phyloP scores from a whole-genome alignment of 2,888 invertebrate species.

The Ctenicera cuprea region DNA sequence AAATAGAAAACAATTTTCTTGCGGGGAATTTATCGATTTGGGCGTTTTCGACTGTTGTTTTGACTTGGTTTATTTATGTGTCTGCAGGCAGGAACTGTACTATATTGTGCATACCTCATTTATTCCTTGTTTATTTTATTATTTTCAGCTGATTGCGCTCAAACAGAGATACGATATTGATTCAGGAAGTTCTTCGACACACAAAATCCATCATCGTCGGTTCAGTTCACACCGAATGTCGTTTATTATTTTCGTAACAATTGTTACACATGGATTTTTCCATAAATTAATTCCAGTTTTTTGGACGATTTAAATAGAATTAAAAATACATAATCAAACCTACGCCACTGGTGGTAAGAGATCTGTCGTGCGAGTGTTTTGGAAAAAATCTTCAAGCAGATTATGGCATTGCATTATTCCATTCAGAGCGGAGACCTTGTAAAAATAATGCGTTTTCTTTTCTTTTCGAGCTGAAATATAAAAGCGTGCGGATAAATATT shows the following conservation, averaged over 20 bases:
- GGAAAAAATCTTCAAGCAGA: background rate
- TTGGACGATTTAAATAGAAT: too few species aligned
- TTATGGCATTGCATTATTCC: slow-evolving; percentile 14
- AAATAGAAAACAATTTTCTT: slow-evolving; percentile 27
- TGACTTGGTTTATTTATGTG: slow-evolving; percentile 27
- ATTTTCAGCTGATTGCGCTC: slow-evolving; percentile 27
- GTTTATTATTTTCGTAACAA: background rate
- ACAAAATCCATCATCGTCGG: slow-evolving; percentile 17
- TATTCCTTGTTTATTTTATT: slow-evolving; percentile 32
- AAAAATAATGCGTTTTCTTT: slow-evolving; percentile 20
- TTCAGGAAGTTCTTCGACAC: slow-evolving; percentile 28
- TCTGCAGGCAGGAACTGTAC: slow-evolving; percentile 32
- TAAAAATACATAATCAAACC: too few species aligned
- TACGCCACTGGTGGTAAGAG: too few species aligned
- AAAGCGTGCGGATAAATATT: slow-evolving; percentile 38
- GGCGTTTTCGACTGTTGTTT: slow-evolving; percentile 22
- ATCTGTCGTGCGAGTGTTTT: background rate
- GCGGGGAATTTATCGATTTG: slow-evolving; percentile 16
- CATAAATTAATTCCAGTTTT: too few species aligned
- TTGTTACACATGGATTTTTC: too few species aligned
- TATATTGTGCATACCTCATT: slow-evolving; percentile 37
- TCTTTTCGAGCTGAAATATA: slow-evolving; percentile 22
- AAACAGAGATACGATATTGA: slow-evolving; percentile 28
- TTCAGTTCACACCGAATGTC: background rate
- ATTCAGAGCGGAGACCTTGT: background rate